Evolutionary conservation across 2,797 vertebrate genomes (phyloP).

Genomic region (Enteromius viviparus): DNA sequence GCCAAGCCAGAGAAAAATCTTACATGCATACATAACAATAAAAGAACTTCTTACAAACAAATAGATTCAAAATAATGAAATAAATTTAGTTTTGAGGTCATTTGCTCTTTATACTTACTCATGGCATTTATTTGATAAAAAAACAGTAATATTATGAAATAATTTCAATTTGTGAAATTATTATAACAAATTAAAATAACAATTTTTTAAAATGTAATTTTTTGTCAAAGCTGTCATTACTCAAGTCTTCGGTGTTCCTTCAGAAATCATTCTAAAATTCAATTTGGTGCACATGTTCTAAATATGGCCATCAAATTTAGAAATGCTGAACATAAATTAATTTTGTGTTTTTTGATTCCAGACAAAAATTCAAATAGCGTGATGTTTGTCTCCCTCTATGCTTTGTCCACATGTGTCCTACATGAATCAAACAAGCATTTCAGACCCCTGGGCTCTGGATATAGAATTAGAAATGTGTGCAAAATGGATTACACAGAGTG

Average conservation of each 20-base stretch:
- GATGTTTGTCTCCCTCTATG: background rate
- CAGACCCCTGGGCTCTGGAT: conserved; percentile 22
- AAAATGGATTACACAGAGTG: conserved; percentile 52
- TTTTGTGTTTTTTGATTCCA: background rate
- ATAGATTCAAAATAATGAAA: background rate
- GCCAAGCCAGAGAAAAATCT: background rate
- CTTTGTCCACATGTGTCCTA: conserved; percentile 22
- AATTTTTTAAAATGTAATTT: background rate
- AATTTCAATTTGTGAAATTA: background rate
- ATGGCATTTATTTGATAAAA: background rate
- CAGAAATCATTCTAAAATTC: too few species aligned
- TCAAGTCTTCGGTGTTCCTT: background rate
- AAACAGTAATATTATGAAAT: background rate
- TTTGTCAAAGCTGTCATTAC: background rate
- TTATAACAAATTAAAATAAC: background rate
- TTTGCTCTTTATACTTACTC: background rate
- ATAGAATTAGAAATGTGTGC: conserved; percentile 40
- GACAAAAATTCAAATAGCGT: background rate
- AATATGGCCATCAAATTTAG: background rate
- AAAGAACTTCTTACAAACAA: background rate
- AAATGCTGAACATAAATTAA: background rate
- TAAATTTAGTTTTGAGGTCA: background rate
- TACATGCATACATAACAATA: background rate
- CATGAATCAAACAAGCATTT: conserved; percentile 44
- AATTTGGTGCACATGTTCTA: too few species aligned